phyloP scores from a whole-genome alignment of 1,140 invertebrate species.

The Diorhabda elongata region DNA sequence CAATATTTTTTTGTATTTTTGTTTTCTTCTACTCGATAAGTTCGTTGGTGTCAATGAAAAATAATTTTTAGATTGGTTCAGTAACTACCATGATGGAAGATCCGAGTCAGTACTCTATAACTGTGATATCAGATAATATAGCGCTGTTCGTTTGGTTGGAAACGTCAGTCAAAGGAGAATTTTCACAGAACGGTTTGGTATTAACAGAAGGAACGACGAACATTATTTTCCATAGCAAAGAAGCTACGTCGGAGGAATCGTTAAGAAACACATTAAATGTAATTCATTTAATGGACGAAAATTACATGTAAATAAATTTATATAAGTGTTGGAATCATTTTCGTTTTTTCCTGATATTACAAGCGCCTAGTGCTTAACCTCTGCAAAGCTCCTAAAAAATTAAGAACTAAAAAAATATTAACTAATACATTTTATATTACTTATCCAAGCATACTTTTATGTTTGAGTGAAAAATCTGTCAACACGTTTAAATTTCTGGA shows the following conservation, averaged over 20 bases:
- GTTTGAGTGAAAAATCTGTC: background rate
- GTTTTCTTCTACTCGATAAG: background rate
- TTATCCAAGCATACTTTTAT: background rate
- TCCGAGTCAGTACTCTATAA: constrained; percentile 20
- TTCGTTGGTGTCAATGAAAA: background rate
- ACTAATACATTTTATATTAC: background rate
- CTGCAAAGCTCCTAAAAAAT: background rate
- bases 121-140: constrained; percentile 23
- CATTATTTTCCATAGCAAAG: constrained; percentile 24
- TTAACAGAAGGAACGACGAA: constrained; percentile 23
- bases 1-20: background rate
- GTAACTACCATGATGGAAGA: constrained; percentile 7
- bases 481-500: background rate
- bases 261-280: constrained; percentile 22
- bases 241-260: constrained; percentile 13
- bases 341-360: too few relatives aligned
- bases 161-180: constrained; percentile 22
- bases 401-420: background rate
- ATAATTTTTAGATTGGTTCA: constrained; percentile 16
- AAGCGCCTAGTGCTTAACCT: too few relatives aligned
- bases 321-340: background rate
- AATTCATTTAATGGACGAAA: constrained; percentile 24
- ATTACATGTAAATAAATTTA: constrained; percentile 13
- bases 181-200: constrained; percentile 32
- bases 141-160: constrained; percentile 35